phyloP scores from a whole-genome alignment of 1,140 invertebrate genomes.

The Drosophila pandora region DNA sequence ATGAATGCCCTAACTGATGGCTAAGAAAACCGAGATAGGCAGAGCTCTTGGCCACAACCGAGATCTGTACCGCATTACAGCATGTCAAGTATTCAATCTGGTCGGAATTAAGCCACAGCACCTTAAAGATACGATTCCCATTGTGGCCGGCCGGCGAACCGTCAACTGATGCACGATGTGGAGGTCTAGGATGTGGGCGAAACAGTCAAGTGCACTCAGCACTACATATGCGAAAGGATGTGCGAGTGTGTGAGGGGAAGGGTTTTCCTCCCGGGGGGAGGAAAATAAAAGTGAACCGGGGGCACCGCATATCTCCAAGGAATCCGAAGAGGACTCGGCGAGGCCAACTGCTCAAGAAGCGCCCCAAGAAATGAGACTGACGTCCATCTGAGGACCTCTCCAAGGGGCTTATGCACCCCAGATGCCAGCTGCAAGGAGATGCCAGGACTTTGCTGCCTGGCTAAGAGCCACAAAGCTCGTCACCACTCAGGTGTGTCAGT shows the following conservation, averaged over 20 bases:
- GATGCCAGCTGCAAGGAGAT: slow-evolving; percentile 20
- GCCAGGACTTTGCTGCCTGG: slow-evolving; percentile 40
- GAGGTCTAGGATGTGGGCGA: slow-evolving; percentile 32
- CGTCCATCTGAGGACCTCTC: slow-evolving; percentile 40
- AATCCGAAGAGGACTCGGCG: slow-evolving; percentile 16
- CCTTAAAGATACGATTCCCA: slow-evolving; percentile 46
- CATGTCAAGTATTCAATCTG: slow-evolving; percentile 51
- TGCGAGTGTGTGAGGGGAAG: not conserved
- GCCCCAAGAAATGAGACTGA: slow-evolving; percentile 35
- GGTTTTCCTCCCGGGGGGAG: too few relatives aligned
- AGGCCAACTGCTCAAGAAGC: slow-evolving; percentile 36
- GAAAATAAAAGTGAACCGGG: slow-evolving; percentile 8
- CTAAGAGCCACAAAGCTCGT: slow-evolving; percentile 48
- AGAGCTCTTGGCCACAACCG: slow-evolving; percentile 22
- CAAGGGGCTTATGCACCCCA: slow-evolving; percentile 23
- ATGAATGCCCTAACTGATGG: slow-evolving; percentile 32
- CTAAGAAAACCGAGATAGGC: slow-evolving; percentile 11
- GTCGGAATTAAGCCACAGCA: slow-evolving; percentile 33
- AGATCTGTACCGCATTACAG: slow-evolving; percentile 39
- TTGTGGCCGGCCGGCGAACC: slow-evolving; percentile 35
- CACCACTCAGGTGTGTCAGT: slow-evolving; percentile 60
- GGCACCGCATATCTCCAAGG: slow-evolving; percentile 17
- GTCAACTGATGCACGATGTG: slow-evolving; percentile 16
- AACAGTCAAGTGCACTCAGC: slow-evolving; percentile 43
- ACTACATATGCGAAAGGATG: slow-evolving; percentile 21